Evolutionary conservation across 92 coral and sea anemone species (phyloP), one percentile per base, ranked within the genome.

Genomic region (Blastomussa wellsi): DNA sequence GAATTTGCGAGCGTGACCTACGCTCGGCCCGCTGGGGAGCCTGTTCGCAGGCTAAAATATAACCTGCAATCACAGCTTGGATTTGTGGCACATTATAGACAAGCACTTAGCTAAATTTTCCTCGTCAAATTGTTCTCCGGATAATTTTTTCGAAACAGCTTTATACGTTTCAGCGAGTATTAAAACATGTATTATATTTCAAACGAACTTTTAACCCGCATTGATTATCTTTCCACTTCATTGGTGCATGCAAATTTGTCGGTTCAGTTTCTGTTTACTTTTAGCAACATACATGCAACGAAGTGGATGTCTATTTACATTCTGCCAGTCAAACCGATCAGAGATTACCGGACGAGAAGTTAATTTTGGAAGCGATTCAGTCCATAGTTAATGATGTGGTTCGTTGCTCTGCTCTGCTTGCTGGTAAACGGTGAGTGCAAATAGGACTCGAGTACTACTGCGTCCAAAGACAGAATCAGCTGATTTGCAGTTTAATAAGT

Each of bases 231-330:
- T 62, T 28, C 68, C 32, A 11, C 64, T 7, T 52, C 70, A 55
- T 39, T 41, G 15, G 41, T 33, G 44, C 33, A 77, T 55, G 80
- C 68, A 77, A 53, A 77, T 52, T 24, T 24, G 4, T 55, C 67
- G 15, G 80, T 55, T 52, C 62, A 33, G 16, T 47, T 74, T 47
- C 80, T 77, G 80, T 77, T 35, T 77, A 55, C 68, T 24, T 62
- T 51, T 76, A 31, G 26, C 28, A 52, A 51, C 39, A 24, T 20
- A 19, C 48, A 51, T 19, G 47, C 4, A 36, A 11, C 33, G 47
- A 31, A 48, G 60, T 32, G 31, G 20, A 6, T 67, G 24, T 47
- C 22, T 66, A 76, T 28, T 80, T 53, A 66, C 60, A 44, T 32
- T 67, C 44, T 15, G 38, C 69, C 4, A 39, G 42, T 26, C 68